Evolutionary conservation across 2,113 vertebrate species (phyloP).

Genomic region (Choloepus hoffmanni): DNA sequence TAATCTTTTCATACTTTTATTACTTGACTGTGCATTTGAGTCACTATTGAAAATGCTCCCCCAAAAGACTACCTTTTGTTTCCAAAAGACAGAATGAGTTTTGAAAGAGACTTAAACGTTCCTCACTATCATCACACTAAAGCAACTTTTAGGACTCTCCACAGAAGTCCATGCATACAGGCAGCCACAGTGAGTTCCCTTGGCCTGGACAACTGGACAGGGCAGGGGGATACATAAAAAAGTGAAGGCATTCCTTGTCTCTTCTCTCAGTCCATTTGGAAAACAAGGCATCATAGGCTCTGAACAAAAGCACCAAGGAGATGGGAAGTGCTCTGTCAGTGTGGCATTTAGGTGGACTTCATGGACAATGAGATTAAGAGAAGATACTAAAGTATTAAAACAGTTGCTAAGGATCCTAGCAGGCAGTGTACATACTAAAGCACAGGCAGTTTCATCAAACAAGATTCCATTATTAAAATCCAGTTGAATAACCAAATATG

Average conservation of each 20-base stretch:
- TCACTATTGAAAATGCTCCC: neutral
- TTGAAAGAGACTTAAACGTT: neutral
- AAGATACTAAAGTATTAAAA: neutral
- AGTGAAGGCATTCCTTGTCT: neutral
- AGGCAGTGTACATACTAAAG: neutral
- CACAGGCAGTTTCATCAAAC: neutral
- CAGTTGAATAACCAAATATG: neutral
- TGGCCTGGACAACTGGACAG: neutral
- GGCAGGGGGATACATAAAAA: neutral
- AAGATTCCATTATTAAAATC: neutral
- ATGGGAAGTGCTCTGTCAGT: neutral
- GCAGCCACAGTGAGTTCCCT: neutral
- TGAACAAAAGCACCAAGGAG: neutral
- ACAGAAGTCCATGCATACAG: neutral
- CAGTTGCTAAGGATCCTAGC: neutral
- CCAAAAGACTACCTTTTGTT: neutral
- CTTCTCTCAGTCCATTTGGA: neutral
- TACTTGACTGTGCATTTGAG: neutral
- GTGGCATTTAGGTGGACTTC: neutral
- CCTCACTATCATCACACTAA: neutral
- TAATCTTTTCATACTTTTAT: neutral
- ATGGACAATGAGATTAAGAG: neutral
- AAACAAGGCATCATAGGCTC: neutral
- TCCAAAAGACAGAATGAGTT: neutral
- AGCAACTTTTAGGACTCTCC: neutral